Evolutionary conservation across 2,113 vertebrate species (phyloP).

Genomic region (Malurus melanocephalus): DNA sequence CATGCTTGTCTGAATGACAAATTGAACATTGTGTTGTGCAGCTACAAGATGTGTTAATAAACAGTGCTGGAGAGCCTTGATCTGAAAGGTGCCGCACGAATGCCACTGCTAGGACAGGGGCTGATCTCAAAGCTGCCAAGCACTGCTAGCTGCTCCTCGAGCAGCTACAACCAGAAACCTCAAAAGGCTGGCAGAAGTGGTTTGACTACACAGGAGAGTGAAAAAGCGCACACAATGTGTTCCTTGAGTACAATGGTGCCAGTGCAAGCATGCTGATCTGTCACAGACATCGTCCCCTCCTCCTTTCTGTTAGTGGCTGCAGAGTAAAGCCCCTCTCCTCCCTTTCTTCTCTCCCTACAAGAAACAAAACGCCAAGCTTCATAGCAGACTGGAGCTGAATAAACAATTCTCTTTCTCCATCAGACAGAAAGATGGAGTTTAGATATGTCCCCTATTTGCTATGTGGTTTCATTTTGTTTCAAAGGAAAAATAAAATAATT

Average conservation of each 20-base stretch:
- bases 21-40: constrained; percentile 64
- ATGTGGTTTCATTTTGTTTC: neutral
- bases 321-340: neutral
- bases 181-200: neutral
- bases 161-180: constrained; percentile 7
- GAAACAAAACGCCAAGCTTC: neutral
- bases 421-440: neutral
- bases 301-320: neutral
- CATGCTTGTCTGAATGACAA: constrained; percentile 68
- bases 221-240: neutral
- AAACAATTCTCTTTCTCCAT: neutral
- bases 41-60: constrained; percentile 71
- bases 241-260: neutral
- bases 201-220: neutral
- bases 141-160: constrained; percentile 1
- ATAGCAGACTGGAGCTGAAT: neutral
- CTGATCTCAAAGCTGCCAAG: constrained; percentile 57
- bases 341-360: neutral
- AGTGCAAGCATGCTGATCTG: constrained; percentile 18
- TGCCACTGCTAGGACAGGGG: constrained; percentile 1
- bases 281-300: neutral
- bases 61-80: constrained; percentile 64
- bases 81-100: constrained; percentile 42
- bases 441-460: neutral
- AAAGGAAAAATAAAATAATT: neutral